Conservation (phyloP, 2,888 invertebrate genomes). For the Spisula subtruncata region DNA sequence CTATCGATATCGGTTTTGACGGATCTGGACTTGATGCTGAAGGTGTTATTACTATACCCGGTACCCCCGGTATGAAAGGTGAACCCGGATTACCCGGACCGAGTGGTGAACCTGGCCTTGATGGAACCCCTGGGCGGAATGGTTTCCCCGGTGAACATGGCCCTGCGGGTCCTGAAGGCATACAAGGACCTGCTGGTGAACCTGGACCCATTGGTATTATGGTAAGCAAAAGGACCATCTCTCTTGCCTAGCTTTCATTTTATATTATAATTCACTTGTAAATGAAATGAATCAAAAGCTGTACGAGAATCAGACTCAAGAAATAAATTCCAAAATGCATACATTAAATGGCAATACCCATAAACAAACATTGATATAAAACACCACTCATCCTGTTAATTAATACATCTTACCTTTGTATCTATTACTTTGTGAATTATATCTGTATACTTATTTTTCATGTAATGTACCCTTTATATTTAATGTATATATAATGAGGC, state of each 20-base stretch:
- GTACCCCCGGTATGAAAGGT: constrained; percentile 67
- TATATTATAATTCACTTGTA: too few species aligned
- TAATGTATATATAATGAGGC: too few species aligned
- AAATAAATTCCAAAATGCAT: too few species aligned
- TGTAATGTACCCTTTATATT: too few species aligned
- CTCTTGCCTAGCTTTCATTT: background rate
- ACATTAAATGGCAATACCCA: too few species aligned
- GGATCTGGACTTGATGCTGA: constrained; percentile 58
- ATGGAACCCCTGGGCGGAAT: constrained; percentile 57
- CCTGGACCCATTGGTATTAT: constrained; percentile 74
- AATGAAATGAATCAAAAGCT: too few species aligned
- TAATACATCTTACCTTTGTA: too few species aligned
- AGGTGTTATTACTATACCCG: constrained; percentile 65
- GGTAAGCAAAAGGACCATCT: constrained; percentile 51
- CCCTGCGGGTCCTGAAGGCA: constrained; percentile 62
- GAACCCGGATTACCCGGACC: constrained; percentile 53
- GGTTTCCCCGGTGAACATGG: constrained; percentile 73
- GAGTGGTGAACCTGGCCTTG: constrained; percentile 64
- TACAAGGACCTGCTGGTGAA: constrained; percentile 71
- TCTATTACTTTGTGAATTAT: too few species aligned
- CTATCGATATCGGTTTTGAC: constrained; percentile 52
- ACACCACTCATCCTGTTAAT: too few species aligned
- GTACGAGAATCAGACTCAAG: too few species aligned
- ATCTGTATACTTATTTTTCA: too few species aligned
- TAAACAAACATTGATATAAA: too few species aligned